Base-by-base conservation (phyloP, 2,888 invertebrate species). In the Caenorhabditis sulstoni region DNA sequence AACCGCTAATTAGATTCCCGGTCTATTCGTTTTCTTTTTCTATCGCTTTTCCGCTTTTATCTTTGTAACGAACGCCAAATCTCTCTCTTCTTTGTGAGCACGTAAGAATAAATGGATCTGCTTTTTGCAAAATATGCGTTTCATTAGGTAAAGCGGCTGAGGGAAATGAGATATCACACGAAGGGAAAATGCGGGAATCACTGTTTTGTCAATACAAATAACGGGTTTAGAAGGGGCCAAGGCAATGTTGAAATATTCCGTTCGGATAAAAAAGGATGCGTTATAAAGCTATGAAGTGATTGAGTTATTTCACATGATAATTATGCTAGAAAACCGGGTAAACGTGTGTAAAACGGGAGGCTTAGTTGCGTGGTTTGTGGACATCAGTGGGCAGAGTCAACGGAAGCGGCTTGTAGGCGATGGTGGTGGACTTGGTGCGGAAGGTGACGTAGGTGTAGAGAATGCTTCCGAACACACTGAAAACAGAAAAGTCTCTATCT, bases 391-490 rank as follows among this genome's bases (percentile, higher is more conserved):
- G 73, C 44, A 66, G 73, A 39, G 61, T 58, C 39, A 61, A 68
- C 18, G 75, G 74, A 3, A 79, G 70, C 37, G 74, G 79, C 44
- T 75, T 67, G 55, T 79, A 79, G 20, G 58, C 37, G 16, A 66
- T 70, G 7, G 65, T 71, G 3, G 73, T 55, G 2, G 78, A 74
- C 64, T 83, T 84, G 11, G 82, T 79, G 9, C 89, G 87, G 83
- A 90, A 90, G 8, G 90, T 91, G 53, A 91, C 89, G 76, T 90
- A 90, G 5, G 90, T 90, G 84, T 91, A 91, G 29, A 91, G 66
- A 23, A 91, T 84, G 64, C 90, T 90, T 20, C 91, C 91, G 20
- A 88, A 49, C 1, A 91, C 91, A 84, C 91, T 91, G 85, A 79
- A 89, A 78, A 29, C 7, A 29, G 29, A 29, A 23, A 14, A 44